Conservation (phyloP, 2,797 vertebrate species). For the Myotis findleyi region DNA sequence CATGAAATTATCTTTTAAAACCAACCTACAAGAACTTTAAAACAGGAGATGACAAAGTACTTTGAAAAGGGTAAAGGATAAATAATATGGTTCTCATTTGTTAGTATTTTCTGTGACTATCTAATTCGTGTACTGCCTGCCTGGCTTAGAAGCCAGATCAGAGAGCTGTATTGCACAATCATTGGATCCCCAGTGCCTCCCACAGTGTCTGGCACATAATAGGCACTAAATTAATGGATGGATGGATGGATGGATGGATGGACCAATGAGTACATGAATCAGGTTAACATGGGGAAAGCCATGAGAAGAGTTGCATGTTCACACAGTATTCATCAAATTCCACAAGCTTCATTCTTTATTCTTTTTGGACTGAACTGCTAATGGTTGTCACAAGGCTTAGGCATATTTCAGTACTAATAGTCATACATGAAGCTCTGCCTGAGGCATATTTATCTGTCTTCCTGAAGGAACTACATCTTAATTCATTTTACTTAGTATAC, state of each 20-base stretch:
- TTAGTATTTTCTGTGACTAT: neutral
- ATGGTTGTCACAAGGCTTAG: neutral
- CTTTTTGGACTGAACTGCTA: neutral
- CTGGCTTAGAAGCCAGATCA: neutral
- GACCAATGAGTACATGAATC: neutral
- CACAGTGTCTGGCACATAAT: neutral
- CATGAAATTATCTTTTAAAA: conserved; percentile 19
- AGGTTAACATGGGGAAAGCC: neutral
- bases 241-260: neutral
- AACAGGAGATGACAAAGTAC: neutral
- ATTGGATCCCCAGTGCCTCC: neutral
- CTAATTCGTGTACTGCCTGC: neutral
- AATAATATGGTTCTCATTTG: neutral
- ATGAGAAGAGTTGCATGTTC: neutral
- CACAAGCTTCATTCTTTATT: neutral
- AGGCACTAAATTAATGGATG: neutral
- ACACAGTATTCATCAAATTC: neutral
- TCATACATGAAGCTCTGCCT: neutral
- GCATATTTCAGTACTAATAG: neutral
- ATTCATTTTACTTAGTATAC: neutral
- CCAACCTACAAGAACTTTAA: neutral
- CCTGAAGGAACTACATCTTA: neutral
- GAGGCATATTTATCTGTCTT: neutral
- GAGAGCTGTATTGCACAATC: neutral
- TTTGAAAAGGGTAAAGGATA: conserved; percentile 27